A percentile compares a stretch with the other conserved stretches of the same genome.
These are phyloP conservation scores for Neelides folsomi DNA, from an alignment of 2,888 invertebrate species.

Conservation along the genomic window DNA sequence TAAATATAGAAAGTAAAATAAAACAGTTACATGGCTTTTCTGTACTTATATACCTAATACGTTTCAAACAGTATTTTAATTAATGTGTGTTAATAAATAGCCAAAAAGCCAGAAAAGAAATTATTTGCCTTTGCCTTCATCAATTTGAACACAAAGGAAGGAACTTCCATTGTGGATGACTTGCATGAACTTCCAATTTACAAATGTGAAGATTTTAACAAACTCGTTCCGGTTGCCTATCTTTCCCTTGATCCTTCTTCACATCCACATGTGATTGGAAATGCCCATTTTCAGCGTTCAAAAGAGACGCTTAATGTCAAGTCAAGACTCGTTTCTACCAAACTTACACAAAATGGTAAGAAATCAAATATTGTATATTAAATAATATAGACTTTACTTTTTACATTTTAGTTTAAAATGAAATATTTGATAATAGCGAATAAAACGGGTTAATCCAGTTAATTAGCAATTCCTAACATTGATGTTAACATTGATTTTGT, in stretches of 20 bases:
- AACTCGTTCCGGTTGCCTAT: slow-evolving; percentile 49
- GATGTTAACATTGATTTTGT: background rate
- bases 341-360: slow-evolving; percentile 82
- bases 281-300: slow-evolving; percentile 52
- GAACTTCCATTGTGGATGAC: slow-evolving; percentile 76
- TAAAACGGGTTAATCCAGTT: too few species aligned
- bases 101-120: slow-evolving; percentile 77
- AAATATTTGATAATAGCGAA: too few species aligned
- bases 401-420: too few species aligned
- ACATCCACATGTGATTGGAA: background rate
- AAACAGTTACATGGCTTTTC: too few species aligned
- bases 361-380: too few species aligned
- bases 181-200: slow-evolving; percentile 80
- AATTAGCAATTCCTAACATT: too few species aligned
- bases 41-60: too few species aligned
- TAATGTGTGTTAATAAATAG: slow-evolving; percentile 41
- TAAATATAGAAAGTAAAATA: too few species aligned
- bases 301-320: slow-evolving; percentile 71
- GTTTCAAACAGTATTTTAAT: too few species aligned
- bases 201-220: slow-evolving; percentile 72
- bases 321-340: slow-evolving; percentile 85
- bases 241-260: slow-evolving; percentile 41
- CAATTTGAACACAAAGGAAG: slow-evolving; percentile 77
- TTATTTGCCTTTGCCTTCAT: slow-evolving; percentile 83
- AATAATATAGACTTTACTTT: too few species aligned